Conservation (phyloP, 1,140 invertebrate genomes). For the Wasmannia auropunctata region DNA sequence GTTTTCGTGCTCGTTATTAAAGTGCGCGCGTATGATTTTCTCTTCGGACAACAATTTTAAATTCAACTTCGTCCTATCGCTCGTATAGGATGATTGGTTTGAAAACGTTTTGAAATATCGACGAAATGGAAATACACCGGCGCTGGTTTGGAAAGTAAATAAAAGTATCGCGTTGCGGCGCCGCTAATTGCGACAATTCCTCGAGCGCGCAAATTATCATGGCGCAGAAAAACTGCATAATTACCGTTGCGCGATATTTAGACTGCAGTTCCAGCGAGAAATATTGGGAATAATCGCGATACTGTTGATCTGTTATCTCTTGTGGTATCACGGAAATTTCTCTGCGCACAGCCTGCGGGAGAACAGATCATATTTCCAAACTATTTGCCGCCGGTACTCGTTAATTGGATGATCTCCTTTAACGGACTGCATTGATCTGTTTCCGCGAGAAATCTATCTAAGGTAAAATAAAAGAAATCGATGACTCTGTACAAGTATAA, state of each 20-base stretch:
- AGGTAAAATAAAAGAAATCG: constrained; percentile 16
- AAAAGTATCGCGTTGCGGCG: constrained; percentile 55
- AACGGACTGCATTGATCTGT: constrained; percentile 33
- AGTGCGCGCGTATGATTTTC: constrained; percentile 28
- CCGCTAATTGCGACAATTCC: constrained; percentile 69
- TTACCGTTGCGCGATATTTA: constrained; percentile 67
- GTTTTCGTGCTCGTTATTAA: constrained; percentile 53
- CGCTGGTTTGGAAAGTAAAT: constrained; percentile 54
- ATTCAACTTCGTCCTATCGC: constrained; percentile 21
- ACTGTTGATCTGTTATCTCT: constrained; percentile 68
- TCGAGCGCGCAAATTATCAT: constrained; percentile 68
- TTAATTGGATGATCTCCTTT: constrained; percentile 44
- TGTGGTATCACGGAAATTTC: constrained; percentile 41
- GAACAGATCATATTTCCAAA: constrained; percentile 32
- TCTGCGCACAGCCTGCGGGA: background rate
- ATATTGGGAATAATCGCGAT: constrained; percentile 70
- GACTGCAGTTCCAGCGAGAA: constrained; percentile 56
- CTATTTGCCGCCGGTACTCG: constrained; percentile 20
- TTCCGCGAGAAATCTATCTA: background rate
- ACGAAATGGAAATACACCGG: constrained; percentile 24
- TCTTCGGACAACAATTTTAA: constrained; percentile 53
- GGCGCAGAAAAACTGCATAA: constrained; percentile 63
- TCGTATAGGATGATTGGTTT: constrained; percentile 45
- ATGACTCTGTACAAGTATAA: background rate
- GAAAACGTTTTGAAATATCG: constrained; percentile 40